phyloP scores from a whole-genome alignment of 2,797 vertebrate genomes.

The Lemur catta region DNA sequence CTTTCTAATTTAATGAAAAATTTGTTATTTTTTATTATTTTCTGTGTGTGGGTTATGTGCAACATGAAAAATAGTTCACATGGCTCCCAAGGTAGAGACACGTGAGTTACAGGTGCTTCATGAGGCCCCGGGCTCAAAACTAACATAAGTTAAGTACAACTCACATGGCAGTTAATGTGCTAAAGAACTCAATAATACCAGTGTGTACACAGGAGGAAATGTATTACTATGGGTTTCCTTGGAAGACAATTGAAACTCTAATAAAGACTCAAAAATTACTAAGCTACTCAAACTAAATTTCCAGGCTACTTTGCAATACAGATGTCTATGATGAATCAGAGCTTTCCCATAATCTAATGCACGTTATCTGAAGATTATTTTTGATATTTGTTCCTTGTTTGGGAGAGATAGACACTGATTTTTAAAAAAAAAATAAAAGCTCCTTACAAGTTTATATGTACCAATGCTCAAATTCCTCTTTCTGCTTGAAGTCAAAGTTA shows the following conservation, averaged over 20 bases:
- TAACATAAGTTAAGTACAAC: no score
- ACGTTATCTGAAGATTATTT: not conserved
- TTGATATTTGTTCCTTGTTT: not conserved
- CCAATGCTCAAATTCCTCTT: not conserved
- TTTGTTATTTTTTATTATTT: no score
- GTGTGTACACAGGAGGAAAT: not conserved
- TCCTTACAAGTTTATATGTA: not conserved
- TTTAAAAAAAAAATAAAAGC: not conserved
- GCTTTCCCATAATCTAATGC: not conserved
- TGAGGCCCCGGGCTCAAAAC: no score
- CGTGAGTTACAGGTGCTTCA: no score
- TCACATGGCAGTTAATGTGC: no score
- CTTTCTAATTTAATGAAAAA: no score
- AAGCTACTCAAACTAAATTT: not conserved
- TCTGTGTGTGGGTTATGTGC: no score
- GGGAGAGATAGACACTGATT: not conserved
- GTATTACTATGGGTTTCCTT: not conserved
- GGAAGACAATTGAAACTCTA: conserved; percentile 25
- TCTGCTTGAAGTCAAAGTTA: not conserved
- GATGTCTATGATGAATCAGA: not conserved
- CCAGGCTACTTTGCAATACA: not conserved
- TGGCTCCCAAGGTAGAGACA: no score
- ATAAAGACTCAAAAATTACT: conserved; percentile 11
- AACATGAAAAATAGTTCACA: no score
- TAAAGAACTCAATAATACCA: conserved; percentile 22